Conservation (phyloP, 2,888 invertebrate species). For the Clitarchus hookeri region DNA sequence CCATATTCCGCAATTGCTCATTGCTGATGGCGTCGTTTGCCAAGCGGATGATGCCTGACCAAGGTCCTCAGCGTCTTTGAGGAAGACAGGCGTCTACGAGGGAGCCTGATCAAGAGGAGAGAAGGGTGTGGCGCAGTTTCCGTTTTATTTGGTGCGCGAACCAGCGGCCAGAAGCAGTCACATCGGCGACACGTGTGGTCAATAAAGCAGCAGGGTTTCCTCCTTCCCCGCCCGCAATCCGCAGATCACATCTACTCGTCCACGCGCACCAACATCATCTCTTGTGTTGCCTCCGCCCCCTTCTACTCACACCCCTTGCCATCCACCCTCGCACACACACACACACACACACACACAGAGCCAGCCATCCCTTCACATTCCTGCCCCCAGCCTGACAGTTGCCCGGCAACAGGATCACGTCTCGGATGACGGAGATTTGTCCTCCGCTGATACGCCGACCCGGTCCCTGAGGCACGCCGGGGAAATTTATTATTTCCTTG, state of each 20-base stretch:
- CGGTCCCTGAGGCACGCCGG: background rate
- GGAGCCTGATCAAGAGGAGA: background rate
- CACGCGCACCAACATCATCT: background rate
- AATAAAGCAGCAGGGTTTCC: background rate
- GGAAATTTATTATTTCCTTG: constrained; percentile 5
- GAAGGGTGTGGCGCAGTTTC: background rate
- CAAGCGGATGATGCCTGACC: no score
- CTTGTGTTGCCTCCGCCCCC: background rate
- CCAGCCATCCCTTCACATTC: no score
- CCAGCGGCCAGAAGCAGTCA: background rate
- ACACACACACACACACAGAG: no score
- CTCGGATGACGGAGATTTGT: constrained; percentile 14
- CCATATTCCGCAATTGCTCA: no score
- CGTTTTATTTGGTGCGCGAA: background rate
- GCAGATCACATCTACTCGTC: background rate
- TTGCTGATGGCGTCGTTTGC: no score
- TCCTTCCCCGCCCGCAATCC: background rate
- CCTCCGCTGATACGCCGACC: background rate
- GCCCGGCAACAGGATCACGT: constrained; percentile 3
- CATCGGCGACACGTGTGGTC: background rate
- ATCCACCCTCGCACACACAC: no score
- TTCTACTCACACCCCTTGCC: background rate
- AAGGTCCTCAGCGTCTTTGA: no score
- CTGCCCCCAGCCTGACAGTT: background rate
- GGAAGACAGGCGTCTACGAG: no score